Percentiles rank a stretch among this genome's conserved stretches.
Conservation (phyloP, 1,140 invertebrate species). For the Mesaphorura yosii region DNA sequence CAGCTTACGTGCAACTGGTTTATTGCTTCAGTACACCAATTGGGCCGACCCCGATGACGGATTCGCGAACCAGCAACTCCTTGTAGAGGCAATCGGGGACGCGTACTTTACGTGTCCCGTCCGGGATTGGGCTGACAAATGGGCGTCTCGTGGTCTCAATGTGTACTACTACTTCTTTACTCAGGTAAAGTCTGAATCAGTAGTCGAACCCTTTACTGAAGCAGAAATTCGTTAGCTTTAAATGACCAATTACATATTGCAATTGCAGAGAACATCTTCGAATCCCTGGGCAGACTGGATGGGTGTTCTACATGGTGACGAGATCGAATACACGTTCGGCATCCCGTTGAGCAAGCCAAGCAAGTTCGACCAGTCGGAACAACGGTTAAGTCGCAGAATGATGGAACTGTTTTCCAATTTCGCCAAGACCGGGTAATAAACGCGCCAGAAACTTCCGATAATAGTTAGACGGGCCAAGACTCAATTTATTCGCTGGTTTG, state of each 20-base stretch:
- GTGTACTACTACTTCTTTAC: slow-evolving; percentile 90
- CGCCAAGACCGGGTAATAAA: slow-evolving; percentile 62
- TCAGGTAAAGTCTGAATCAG: slow-evolving; percentile 41
- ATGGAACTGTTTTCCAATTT: slow-evolving; percentile 76
- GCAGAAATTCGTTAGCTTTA: not conserved
- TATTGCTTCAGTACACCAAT: slow-evolving; percentile 65
- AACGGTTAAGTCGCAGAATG: slow-evolving; percentile 59
- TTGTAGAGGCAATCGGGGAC: slow-evolving; percentile 78
- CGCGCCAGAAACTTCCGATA: not conserved
- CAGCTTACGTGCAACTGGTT: not conserved
- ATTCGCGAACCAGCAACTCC: slow-evolving; percentile 66
- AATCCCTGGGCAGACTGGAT: slow-evolving; percentile 92
- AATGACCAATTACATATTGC: not conserved
- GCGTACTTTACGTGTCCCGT: slow-evolving; percentile 87
- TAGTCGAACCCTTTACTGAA: not conserved
- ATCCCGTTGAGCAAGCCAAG: slow-evolving; percentile 64
- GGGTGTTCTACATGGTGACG: slow-evolving; percentile 93
- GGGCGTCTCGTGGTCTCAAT: slow-evolving; percentile 63
- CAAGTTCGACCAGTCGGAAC: slow-evolving; percentile 64
- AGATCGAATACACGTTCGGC: slow-evolving; percentile 91
- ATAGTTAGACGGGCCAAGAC: not conserved
- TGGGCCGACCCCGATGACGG: slow-evolving; percentile 74
- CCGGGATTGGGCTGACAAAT: slow-evolving; percentile 71
- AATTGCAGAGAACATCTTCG: slow-evolving; percentile 63
- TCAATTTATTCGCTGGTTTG: not conserved